Conservation (phyloP, 2,797 vertebrate species). For the Huso huso region DNA sequence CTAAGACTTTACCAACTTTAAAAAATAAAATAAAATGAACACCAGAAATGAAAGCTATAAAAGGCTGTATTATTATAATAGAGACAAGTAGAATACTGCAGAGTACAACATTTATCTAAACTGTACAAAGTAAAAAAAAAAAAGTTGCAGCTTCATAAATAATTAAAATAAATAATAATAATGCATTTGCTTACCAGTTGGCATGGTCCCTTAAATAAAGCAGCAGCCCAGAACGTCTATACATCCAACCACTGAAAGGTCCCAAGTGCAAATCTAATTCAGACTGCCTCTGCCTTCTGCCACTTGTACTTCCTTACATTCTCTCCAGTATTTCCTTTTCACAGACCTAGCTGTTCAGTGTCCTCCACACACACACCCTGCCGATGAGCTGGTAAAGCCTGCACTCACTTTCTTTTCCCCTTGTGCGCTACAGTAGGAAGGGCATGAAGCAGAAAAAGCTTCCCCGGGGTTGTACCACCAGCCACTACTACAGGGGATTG, state of each 20-base stretch:
- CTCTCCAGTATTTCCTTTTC: constrained; percentile 15
- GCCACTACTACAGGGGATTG: neutral
- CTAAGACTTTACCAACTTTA: constrained; percentile 1
- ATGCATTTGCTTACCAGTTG: constrained; percentile 17
- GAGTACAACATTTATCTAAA: no score
- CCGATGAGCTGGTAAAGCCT: constrained; percentile 15
- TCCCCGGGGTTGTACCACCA: constrained; percentile 11
- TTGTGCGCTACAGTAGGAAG: constrained; percentile 5
- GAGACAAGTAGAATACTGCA: no score
- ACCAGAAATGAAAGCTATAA: no score
- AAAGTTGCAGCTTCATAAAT: no score
- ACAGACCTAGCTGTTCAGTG: neutral
- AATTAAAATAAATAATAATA: no score
- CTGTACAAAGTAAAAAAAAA: no score
- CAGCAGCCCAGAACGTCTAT: neutral
- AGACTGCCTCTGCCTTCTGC: neutral
- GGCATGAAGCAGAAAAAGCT: constrained; percentile 7
- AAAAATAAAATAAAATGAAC: no score
- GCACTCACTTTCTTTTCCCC: constrained; percentile 2
- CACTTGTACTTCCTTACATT: constrained; percentile 1
- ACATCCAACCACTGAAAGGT: constrained; percentile 7
- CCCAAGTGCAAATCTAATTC: neutral
- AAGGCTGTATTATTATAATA: no score
- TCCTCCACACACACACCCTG: neutral
- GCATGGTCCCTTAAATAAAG: constrained; percentile 15